Evolutionary conservation across 2,888 invertebrate species (phyloP).

Genomic region (Dusona sp.): DNA sequence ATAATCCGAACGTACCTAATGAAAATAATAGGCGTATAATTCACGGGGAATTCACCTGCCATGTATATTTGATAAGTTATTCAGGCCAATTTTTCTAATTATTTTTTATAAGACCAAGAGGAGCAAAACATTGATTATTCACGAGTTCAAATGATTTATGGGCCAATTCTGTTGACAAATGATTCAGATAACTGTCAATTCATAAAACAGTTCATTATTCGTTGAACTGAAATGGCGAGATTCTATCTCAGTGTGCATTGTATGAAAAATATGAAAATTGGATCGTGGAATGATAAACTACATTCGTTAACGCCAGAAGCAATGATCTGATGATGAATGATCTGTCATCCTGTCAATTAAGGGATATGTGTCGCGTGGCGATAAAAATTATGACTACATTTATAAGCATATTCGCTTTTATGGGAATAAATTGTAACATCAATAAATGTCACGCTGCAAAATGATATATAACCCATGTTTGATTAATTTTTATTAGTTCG

Average conservation of each 20-base stretch:
- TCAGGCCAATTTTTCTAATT: background rate
- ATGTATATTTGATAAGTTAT: background rate
- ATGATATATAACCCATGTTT: slow-evolving; percentile 5
- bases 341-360: slow-evolving; percentile 27
- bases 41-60: too few relatives aligned
- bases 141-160: background rate
- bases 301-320: background rate
- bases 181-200: background rate
- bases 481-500: background rate
- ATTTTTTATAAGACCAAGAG: background rate
- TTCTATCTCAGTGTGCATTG: background rate
- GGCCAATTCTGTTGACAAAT: slow-evolving; percentile 27
- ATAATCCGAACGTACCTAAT: background rate
- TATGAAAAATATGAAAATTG: slow-evolving; percentile 1
- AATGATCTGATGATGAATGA: slow-evolving; percentile 33
- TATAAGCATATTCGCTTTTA: background rate
- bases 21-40: too few relatives aligned
- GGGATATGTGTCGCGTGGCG: background rate
- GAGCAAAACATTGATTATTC: background rate
- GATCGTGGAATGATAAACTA: background rate
- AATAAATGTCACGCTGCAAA: slow-evolving; percentile 16
- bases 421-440: slow-evolving; percentile 1
- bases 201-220: background rate
- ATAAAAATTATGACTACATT: slow-evolving; percentile 17
- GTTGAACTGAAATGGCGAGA: background rate